phyloP scores from a whole-genome alignment of 2,113 vertebrate species.

The Aptenodytes patagonicus region DNA sequence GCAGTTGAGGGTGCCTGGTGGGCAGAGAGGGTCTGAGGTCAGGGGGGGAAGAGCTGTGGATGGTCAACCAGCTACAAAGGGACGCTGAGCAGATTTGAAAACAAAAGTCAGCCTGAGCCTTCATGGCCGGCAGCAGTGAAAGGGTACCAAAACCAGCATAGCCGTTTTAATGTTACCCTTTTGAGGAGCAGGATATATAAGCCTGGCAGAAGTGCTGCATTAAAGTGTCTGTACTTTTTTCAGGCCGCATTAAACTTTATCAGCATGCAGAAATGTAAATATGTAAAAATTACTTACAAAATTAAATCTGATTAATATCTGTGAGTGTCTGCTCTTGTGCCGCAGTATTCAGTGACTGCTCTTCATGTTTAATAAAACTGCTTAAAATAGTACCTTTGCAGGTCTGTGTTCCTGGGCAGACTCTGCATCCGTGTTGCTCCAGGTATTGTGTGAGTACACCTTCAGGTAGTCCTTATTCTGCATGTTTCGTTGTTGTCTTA shows the following conservation, averaged over 20 bases:
- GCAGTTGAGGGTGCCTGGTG: neutral
- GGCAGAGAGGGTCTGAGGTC: neutral
- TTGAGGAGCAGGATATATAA: neutral
- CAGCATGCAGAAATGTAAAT: neutral
- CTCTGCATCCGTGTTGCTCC: neutral
- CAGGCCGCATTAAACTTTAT: neutral
- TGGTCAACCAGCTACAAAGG: neutral
- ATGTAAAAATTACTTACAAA: neutral
- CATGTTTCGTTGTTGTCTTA: neutral
- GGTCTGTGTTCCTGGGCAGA: neutral
- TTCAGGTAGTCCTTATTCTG: neutral
- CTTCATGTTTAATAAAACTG: neutral
- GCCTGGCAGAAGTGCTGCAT: neutral
- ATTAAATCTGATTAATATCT: neutral
- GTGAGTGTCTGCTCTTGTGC: neutral
- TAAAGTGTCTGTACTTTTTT: neutral
- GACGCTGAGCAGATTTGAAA: neutral
- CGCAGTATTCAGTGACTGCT: neutral
- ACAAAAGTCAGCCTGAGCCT: neutral
- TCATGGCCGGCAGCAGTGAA: neutral
- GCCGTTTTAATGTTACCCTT: neutral
- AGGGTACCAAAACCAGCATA: neutral
- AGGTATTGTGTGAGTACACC: neutral
- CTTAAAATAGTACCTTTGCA: neutral
- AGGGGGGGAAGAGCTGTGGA: neutral